Evolutionary conservation across 2,888 invertebrate genomes (phyloP).

Genomic region (Mythimna ferrago): DNA sequence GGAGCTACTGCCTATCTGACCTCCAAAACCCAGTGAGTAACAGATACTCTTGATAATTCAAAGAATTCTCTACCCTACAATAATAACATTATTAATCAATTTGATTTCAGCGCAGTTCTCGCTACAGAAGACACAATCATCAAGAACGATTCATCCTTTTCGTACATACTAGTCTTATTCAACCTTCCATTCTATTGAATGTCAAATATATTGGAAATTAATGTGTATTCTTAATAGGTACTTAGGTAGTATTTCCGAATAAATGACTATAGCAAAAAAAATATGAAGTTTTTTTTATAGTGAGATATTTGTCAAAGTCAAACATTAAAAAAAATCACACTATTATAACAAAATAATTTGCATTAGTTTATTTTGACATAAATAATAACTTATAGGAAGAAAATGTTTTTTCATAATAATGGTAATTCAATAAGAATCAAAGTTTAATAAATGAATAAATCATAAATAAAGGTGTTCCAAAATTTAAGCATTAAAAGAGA

Average conservation of each 20-base stretch:
- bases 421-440: slow-evolving; percentile 1
- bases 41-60: not conserved
- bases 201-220: slow-evolving; percentile 27
- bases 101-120: not conserved
- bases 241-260: not conserved
- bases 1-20: not conserved
- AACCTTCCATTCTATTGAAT: slow-evolving; percentile 28
- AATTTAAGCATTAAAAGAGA: not conserved
- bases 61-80: not conserved
- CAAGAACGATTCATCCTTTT: not conserved
- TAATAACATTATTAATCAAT: not conserved
- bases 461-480: not conserved
- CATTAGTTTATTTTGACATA: not conserved
- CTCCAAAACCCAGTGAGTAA: not conserved
- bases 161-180: not conserved
- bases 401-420: not conserved
- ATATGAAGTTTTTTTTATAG: not conserved
- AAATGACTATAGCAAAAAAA: slow-evolving; percentile 9
- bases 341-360: not conserved
- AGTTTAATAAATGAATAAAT: not conserved
- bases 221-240: not conserved
- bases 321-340: too few relatives aligned
- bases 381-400: not conserved
- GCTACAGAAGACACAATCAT: not conserved
- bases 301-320: not conserved